Evolutionary conservation across 1,140 invertebrate genomes (phyloP).

Genomic region (Drosophila hydei): DNA sequence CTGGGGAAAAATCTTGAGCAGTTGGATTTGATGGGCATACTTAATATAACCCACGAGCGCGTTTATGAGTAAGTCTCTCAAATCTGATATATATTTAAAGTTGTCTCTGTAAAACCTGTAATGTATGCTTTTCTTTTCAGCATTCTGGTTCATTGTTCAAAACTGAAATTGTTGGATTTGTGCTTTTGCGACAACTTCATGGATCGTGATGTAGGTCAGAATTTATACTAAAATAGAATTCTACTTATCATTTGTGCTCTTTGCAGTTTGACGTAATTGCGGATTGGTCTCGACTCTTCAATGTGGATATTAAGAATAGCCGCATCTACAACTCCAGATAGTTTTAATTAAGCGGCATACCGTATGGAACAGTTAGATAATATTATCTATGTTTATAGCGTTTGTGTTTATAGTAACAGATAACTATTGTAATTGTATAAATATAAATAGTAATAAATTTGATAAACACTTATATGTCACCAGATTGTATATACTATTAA

Average conservation of each 20-base stretch:
- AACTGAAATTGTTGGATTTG: constrained; percentile 91
- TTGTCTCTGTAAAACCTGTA: not conserved
- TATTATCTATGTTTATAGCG: constrained; percentile 12
- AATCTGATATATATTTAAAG: constrained; percentile 54
- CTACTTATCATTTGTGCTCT: not conserved
- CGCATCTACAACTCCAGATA: constrained; percentile 52
- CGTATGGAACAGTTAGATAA: not conserved
- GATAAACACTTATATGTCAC: not conserved
- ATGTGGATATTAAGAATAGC: constrained; percentile 79
- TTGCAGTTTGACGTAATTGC: constrained; percentile 56
- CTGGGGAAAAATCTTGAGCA: constrained; percentile 89
- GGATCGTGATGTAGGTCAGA: constrained; percentile 86
- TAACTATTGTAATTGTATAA: constrained; percentile 9
- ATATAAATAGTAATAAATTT: constrained; percentile 32
- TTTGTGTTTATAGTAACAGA: constrained; percentile 5
- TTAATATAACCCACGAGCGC: constrained; percentile 89
- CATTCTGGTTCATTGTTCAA: constrained; percentile 87
- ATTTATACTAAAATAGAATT: not conserved
- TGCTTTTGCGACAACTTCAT: constrained; percentile 93
- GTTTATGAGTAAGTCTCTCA: constrained; percentile 85
- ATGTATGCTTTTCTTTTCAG: constrained; percentile 83
- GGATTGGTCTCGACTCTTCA: constrained; percentile 73
- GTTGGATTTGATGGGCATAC: constrained; percentile 92
- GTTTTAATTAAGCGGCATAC: constrained; percentile 1
- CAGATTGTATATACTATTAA: too few species aligned